Conservation (phyloP, 2,888 invertebrate species). For the Linnaemya vulpina region DNA sequence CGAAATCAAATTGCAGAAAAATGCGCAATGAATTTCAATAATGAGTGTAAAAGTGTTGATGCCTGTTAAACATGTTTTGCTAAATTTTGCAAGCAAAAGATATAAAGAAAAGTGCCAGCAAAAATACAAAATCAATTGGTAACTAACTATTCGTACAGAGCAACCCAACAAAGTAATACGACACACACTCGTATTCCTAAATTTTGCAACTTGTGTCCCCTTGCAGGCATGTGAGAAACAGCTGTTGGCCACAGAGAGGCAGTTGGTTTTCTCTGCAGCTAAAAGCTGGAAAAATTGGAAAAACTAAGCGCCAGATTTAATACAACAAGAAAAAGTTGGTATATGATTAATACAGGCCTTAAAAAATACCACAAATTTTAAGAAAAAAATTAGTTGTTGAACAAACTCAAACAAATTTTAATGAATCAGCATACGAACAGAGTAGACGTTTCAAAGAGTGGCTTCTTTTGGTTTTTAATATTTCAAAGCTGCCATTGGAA, state of each 20-base stretch:
- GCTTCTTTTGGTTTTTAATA: not conserved
- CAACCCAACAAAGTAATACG: constrained; percentile 56
- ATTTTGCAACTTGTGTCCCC: constrained; percentile 2
- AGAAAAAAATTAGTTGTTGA: constrained; percentile 22
- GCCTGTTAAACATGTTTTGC: constrained; percentile 49
- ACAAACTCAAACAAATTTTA: constrained; percentile 27
- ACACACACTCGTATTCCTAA: constrained; percentile 35
- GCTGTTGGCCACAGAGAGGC: constrained; percentile 74
- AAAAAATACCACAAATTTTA: constrained; percentile 2
- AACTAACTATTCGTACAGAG: constrained; percentile 25
- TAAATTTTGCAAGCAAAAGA: constrained; percentile 22
- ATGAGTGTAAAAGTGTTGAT: constrained; percentile 62
- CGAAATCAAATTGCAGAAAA: constrained; percentile 47
- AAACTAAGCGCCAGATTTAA: constrained; percentile 37
- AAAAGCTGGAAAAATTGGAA: constrained; percentile 28
- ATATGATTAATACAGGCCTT: constrained; percentile 23
- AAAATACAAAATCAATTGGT: constrained; percentile 23
- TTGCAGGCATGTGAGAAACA: constrained; percentile 40
- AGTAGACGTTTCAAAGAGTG: constrained; percentile 19
- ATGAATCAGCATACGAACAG: constrained; percentile 1
- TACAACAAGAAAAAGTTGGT: constrained; percentile 26
- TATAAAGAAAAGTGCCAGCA: constrained; percentile 29
- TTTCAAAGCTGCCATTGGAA: too few relatives aligned
- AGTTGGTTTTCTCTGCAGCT: constrained; percentile 76
- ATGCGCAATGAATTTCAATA: constrained; percentile 42